Percentiles rank a stretch among this genome's conserved stretches.
Evolutionary conservation across 2,113 vertebrate genomes (phyloP).

Genomic region (Bubo scandiacus): DNA sequence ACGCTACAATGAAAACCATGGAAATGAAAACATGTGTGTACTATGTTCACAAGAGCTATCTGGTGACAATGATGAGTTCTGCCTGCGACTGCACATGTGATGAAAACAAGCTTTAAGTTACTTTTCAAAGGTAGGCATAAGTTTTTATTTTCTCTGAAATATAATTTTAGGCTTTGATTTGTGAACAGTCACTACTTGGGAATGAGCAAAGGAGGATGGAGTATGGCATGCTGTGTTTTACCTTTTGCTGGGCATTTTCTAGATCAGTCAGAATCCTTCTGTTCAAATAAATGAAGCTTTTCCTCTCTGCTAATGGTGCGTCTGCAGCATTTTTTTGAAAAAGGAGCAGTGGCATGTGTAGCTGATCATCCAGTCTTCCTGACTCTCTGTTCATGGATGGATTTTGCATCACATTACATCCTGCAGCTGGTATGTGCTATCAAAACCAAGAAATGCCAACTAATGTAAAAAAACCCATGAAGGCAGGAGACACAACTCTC

Average conservation of each 20-base stretch:
- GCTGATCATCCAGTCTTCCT: background rate
- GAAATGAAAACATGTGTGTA: background rate
- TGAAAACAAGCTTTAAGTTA: background rate
- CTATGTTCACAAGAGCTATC: accelerated
- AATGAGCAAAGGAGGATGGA: background rate
- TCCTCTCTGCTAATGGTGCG: background rate
- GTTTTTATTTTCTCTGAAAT: background rate
- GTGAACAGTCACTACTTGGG: background rate
- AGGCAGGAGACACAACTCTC: background rate
- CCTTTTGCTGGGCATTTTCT: background rate
- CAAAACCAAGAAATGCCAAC: constrained; percentile 21
- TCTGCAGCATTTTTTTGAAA: background rate
- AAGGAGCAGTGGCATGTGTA: background rate
- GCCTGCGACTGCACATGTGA: background rate
- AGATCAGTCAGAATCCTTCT: background rate
- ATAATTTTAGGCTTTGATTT: background rate
- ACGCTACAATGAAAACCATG: background rate
- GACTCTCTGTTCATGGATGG: background rate
- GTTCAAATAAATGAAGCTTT: background rate
- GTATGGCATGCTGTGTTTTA: background rate
- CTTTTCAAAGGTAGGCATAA: background rate
- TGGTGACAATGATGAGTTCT: background rate
- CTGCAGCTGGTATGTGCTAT: background rate
- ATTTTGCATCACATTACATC: background rate
- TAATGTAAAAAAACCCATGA: background rate